Base-by-base conservation (phyloP, 2,888 invertebrate species). In the Patella pellucida region DNA sequence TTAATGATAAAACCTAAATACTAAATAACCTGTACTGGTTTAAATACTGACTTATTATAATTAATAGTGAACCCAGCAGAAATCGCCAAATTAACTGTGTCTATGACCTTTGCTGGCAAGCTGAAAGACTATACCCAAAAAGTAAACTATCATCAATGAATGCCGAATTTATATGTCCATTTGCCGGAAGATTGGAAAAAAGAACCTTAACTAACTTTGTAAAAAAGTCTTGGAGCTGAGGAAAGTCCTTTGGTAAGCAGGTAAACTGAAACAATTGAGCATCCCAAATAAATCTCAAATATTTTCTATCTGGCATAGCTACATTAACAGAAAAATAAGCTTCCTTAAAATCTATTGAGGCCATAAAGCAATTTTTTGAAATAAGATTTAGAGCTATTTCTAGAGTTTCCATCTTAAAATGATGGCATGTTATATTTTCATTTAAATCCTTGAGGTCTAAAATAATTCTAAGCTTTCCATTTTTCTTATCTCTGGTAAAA, bases 351-450 rank as follows among this genome's bases (percentile, higher is more conserved):
- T 74, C 74, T 31, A 74, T 71, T 19, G 69, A 69, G 9, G 74
- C 71, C 56, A 77, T 52, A 51, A 11, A 74, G n/a, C 67, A 68
- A 50, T 27, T 52, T 54, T 23, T n/a, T 52, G 54, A 75, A n/a
- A 77, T 52, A 15, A 74, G 16, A 62, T 75, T 69, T 11, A 77
- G 15, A 31, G 70, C 76, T n/a, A 69, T 70, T 62, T 79, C 70
- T 62, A 81, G 73, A 15, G 79, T 79, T 14, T 79, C 79, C 78
- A 81, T 81, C 68, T 81, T 81, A 56, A 79, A 79, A 72, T 76
- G 81, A 19, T 75, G 75, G 50, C 78, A 79, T 19, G 27, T 52
- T n/a, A 81, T 56, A 71, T 23, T 19, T 51, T 72, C 68, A 74
- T 81, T 81, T 31, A 77, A 50, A 11, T 76, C 27, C 77, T 80